Percentiles rank a stretch among this genome's conserved stretches.
These are phyloP conservation scores for Embiotoca jacksoni DNA, from an alignment of 2,113 vertebrate species.

Conservation along the genomic window DNA sequence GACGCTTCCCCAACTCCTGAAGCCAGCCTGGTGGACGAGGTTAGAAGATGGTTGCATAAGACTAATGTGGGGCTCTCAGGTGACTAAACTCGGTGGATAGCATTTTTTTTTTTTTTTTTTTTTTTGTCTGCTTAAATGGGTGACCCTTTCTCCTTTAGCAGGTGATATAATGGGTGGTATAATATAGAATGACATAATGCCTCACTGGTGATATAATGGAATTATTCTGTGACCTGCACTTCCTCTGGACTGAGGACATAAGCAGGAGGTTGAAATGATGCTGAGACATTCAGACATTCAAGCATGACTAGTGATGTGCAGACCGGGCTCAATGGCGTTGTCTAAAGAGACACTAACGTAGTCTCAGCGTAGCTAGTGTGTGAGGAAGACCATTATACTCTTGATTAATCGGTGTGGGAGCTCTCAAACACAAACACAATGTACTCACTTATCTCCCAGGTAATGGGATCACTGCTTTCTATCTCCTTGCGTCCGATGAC, in stretches of 20 bases:
- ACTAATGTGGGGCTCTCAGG: neutral
- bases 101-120: neutral
- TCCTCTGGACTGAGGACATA: slow-evolving; percentile 21
- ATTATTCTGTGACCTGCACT: slow-evolving; percentile 41
- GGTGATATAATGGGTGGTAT: slow-evolving; percentile 7
- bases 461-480: slow-evolving; percentile 89
- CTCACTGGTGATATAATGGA: slow-evolving; percentile 35
- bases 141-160: neutral
- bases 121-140: neutral
- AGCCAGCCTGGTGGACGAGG: slow-evolving; percentile 88
- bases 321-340: neutral
- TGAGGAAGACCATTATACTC: neutral
- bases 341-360: neutral
- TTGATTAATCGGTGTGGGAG: neutral
- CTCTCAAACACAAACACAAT: neutral
- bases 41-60: neutral
- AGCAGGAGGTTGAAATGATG: slow-evolving; percentile 24
- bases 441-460: slow-evolving; percentile 95
- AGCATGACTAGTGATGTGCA: slow-evolving; percentile 7
- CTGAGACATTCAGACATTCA: slow-evolving; percentile 14
- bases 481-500: slow-evolving; percentile 91
- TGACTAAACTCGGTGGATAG: neutral
- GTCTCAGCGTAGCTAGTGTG: neutral
- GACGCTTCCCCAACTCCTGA: slow-evolving; percentile 93
- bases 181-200: slow-evolving; percentile 27